Conservation (phyloP, 2,797 vertebrate species). For the Amazona ochrocephala region DNA sequence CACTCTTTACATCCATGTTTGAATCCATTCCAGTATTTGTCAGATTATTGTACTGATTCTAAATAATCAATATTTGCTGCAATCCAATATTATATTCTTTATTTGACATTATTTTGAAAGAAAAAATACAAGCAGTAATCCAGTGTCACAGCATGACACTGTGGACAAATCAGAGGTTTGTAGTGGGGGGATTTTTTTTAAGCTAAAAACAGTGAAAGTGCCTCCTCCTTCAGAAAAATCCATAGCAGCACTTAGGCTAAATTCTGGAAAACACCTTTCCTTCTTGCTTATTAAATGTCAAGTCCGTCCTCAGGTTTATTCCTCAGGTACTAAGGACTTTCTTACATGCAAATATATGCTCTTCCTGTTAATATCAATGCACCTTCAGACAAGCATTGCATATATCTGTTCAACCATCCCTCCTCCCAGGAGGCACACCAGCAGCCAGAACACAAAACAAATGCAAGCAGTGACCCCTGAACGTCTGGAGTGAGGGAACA, state of each 20-base stretch:
- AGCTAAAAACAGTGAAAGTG: background rate
- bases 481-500: background rate
- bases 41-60: background rate
- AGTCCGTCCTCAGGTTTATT: background rate
- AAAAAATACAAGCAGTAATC: background rate
- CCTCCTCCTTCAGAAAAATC: background rate
- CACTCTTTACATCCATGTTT: background rate
- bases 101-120: background rate
- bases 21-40: background rate
- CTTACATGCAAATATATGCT: background rate
- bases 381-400: background rate
- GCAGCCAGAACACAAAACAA: background rate
- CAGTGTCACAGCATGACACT: background rate
- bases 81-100: background rate
- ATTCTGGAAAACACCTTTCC: background rate
- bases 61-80: background rate
- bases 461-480: background rate
- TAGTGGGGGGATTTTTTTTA: background rate
- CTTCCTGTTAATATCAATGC: background rate
- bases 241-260: background rate
- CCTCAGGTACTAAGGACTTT: background rate
- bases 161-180: background rate
- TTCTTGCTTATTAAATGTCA: background rate
- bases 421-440: background rate
- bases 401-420: background rate